Evolutionary conservation across 92 coral and sea anemone genomes (phyloP), one percentile per base, ranked within the genome.

Genomic region (Galaxea fascicularis): DNA sequence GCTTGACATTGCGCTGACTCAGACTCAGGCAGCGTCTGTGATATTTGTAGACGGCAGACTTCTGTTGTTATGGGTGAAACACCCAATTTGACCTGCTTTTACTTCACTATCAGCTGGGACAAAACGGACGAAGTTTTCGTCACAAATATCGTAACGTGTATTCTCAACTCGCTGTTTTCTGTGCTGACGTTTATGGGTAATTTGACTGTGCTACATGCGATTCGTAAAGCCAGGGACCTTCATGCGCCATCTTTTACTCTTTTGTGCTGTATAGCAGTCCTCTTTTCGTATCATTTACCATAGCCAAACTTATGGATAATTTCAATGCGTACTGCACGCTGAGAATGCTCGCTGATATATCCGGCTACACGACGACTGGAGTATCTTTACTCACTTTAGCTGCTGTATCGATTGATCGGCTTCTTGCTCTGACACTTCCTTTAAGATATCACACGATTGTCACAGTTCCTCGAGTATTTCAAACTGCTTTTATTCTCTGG

Each of bases 391-490:
- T 85, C 26, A 85, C 84, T 4, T 52, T 85, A 22, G 58, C 65
- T 29, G 66, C 89, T 18, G 47, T 85, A 22, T 64, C 59, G 8
- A 47, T 85, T 18, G 89, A 85, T n/a, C 82, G 89, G 10, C 78
- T 62, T 21, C 84, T 85, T n/a, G 82, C 89, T 1, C 49, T 85
- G 11, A 69, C 25, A 5, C 66, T 85, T 4, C 89, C 76, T 64
- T 53, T 85, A n/a, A 77, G 89, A 13, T 85, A 85, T 69, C 28
- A 29, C 71, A 41, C 68, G 13, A 20, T 85, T 7, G 83, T 85
- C 30, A 85, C 89, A 5, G 68, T 63, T 63, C 39, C 30, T 27
- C 69, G 69, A 4, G 39, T 63, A 11, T 27, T 63, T 10, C 31
- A 24, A 12, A 8, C 4, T 13, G 69, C 12, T 10, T 26, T 24